Conservation (phyloP, 2,888 invertebrate genomes). For the Pseudoips prasinana region DNA sequence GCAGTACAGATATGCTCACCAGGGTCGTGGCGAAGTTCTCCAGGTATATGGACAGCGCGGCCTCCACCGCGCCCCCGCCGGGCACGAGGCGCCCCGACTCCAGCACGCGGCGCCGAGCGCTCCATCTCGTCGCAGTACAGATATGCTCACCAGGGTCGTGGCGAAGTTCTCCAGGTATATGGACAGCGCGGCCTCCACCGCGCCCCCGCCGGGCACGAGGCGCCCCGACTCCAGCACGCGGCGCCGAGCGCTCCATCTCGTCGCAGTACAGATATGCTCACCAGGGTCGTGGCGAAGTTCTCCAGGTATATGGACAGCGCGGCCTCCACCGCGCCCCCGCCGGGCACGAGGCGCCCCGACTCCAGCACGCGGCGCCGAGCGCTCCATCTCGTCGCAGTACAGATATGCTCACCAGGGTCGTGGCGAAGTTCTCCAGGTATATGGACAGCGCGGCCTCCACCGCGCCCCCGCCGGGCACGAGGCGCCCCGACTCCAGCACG, state of each 20-base stretch:
- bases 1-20: slow-evolving; percentile 92
- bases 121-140: slow-evolving; percentile 99
- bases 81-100: slow-evolving; percentile 97
- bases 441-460: slow-evolving; percentile 98
- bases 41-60: slow-evolving; percentile 98
- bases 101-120: slow-evolving; percentile 96
- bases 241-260: slow-evolving; percentile 99
- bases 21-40: slow-evolving; percentile 99
- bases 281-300: slow-evolving; percentile 99
- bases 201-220: slow-evolving; percentile 97
- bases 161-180: slow-evolving; percentile 99
- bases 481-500: slow-evolving; percentile 96
- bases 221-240: slow-evolving; percentile 97
- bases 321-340: slow-evolving; percentile 98
- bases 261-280: slow-evolving; percentile 95
- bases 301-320: slow-evolving; percentile 99
- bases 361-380: slow-evolving; percentile 98
- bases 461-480: slow-evolving; percentile 98
- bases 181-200: slow-evolving; percentile 97
- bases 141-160: slow-evolving; percentile 93
- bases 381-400: slow-evolving; percentile 99
- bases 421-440: slow-evolving; percentile 99
- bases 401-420: slow-evolving; percentile 93
- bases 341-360: slow-evolving; percentile 96
- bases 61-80: slow-evolving; percentile 98